Base-by-base conservation (phyloP, 2,113 vertebrate species). In the Ailurus styani region DNA sequence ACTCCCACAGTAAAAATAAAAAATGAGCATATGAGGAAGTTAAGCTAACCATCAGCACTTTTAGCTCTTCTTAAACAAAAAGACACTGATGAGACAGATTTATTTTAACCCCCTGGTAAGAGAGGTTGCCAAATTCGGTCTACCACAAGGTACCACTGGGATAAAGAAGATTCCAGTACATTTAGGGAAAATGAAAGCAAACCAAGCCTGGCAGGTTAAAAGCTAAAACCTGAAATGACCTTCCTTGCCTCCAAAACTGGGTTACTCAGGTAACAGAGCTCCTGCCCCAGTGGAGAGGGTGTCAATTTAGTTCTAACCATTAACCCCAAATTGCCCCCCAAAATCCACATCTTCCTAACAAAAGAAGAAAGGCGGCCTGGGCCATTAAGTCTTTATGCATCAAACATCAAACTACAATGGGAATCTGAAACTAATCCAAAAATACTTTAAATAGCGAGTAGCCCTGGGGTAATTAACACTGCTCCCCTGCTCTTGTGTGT, bases 1-100 rank as follows among this genome's bases (percentile, higher is more conserved):
- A 90, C 79, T 95, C 81, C 54, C 88, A 42, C 42, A 62, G 60
- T 87, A 93, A 97, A 98, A 96, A 96, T 96, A 85, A 96, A 98
- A 96, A 94, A 92, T 86, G 87, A 90, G 84, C 55, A 66, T 37
- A 77, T 7, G 42, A 87, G 37, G 66, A 85, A 90, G 40, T 14
- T 95, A 88, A 93, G 70, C 52, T 25, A 55, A 78, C 87, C 70
- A 77, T 95, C 97, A 97, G 98, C 94, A 96, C 47, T 97, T 97
- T 96, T 18, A 83, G 62, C 55, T 93, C 60, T 66, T 92, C 79
- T 98, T 85, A 95, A 96, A 97, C 90, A 96, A 91, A 95, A 97
- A 75, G 94, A 92, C 96, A 92, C 60, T 85, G 92, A 96, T 57
- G 87, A 97, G 81, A 92, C 75, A n/a, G 54, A 93, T 95, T 87